phyloP scores from a whole-genome alignment of 2,113 vertebrate genomes.

The Eurypyga helias region DNA sequence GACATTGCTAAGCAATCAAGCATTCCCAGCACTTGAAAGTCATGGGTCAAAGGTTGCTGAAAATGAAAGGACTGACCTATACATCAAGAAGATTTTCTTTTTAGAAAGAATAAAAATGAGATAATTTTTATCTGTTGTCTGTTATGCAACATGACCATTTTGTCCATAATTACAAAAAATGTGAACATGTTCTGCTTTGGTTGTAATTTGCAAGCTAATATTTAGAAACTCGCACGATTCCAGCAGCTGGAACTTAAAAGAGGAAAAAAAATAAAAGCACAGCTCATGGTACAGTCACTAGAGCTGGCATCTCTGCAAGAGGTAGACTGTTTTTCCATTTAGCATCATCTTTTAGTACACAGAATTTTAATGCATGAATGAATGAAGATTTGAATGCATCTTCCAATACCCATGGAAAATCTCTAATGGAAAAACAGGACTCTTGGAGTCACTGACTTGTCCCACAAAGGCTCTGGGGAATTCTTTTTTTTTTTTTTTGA shows the following conservation, averaged over 20 bases:
- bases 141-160: neutral
- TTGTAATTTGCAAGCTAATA: neutral
- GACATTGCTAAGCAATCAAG: neutral
- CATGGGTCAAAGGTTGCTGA: neutral
- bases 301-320: neutral
- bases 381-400: neutral
- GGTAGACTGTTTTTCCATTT: neutral
- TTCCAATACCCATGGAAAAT: neutral
- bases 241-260: neutral
- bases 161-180: neutral
- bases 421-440: neutral
- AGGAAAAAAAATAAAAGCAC: neutral
- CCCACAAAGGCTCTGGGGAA: neutral
- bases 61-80: neutral
- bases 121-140: neutral
- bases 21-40: neutral
- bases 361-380: neutral
- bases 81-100: neutral
- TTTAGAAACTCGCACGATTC: rapidly evolving
- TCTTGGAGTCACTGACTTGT: neutral
- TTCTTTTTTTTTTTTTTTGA: neutral
- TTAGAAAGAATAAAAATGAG: neutral
- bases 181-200: neutral
- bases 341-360: neutral
- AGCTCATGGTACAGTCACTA: neutral